phyloP scores from a whole-genome alignment of 2,888 invertebrate genomes.

The Caenorhabditis imperialis region DNA sequence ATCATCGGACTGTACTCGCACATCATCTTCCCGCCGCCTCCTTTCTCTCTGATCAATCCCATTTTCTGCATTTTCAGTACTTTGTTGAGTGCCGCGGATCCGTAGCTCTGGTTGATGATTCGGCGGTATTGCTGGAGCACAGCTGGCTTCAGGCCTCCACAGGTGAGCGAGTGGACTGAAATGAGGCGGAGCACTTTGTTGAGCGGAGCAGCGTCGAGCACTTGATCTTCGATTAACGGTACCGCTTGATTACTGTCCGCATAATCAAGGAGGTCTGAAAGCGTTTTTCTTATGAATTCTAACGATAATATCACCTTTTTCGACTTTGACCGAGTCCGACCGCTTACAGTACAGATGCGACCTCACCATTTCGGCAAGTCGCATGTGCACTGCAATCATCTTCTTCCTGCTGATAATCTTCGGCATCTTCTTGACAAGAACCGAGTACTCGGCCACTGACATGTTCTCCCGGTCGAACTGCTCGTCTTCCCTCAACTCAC shows the following conservation, averaged over 20 bases:
- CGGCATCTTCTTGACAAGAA: slow-evolving; percentile 67
- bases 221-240: slow-evolving; percentile 91
- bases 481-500: slow-evolving; percentile 67
- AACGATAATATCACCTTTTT: too few species aligned
- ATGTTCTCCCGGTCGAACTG: slow-evolving; percentile 60
- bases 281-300: too few species aligned
- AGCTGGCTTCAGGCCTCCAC: slow-evolving; percentile 92
- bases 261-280: slow-evolving; percentile 88
- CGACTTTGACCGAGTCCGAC: slow-evolving; percentile 47
- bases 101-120: slow-evolving; percentile 73
- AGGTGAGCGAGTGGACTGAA: slow-evolving; percentile 92
- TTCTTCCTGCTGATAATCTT: slow-evolving; percentile 62
- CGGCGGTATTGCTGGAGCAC: slow-evolving; percentile 83
- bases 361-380: slow-evolving; percentile 61
- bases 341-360: slow-evolving; percentile 53
- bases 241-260: slow-evolving; percentile 91
- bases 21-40: slow-evolving; percentile 53
- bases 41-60: slow-evolving; percentile 72
- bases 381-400: slow-evolving; percentile 57
- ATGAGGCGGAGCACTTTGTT: slow-evolving; percentile 83
- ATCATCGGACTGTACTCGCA: slow-evolving; percentile 58
- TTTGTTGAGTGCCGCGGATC: slow-evolving; percentile 66
- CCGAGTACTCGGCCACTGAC: slow-evolving; percentile 66
- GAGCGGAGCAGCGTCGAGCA: slow-evolving; percentile 81
- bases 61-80: slow-evolving; percentile 75